Evolutionary conservation across 1,140 invertebrate genomes (phyloP).

Genomic region (roundworm (Caenorhabditis elegans)): DNA sequence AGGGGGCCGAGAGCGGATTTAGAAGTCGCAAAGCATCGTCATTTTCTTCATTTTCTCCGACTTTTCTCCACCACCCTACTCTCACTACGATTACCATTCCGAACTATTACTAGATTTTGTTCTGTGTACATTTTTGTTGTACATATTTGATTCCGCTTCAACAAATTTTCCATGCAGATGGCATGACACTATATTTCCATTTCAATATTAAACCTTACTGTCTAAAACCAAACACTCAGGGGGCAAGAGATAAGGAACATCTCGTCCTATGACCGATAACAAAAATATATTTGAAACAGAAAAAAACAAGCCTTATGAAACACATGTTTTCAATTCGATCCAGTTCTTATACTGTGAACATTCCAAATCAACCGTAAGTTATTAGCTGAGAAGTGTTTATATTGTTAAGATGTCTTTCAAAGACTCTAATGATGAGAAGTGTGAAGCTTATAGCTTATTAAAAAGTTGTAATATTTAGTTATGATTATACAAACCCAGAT

Average conservation of each 20-base stretch:
- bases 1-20: slow-evolving; percentile 26
- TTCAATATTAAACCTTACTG: too few relatives aligned
- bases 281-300: background rate
- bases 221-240: too few relatives aligned
- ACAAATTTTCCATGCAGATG: too few relatives aligned
- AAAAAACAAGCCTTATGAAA: slow-evolving; percentile 22
- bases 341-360: slow-evolving; percentile 23
- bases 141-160: slow-evolving; percentile 15
- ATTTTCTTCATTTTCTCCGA: background rate
- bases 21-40: slow-evolving; percentile 12
- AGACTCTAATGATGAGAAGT: too few relatives aligned
- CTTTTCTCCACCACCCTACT: background rate
- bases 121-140: background rate
- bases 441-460: too few relatives aligned
- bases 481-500: too few relatives aligned
- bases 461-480: too few relatives aligned
- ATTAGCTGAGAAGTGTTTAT: too few relatives aligned
- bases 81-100: background rate
- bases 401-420: too few relatives aligned
- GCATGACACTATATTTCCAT: too few relatives aligned
- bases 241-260: background rate
- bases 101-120: too few relatives aligned
- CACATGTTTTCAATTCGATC: slow-evolving; percentile 3
- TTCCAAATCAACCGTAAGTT: slow-evolving; percentile 11
- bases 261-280: background rate